phyloP scores from a whole-genome alignment of 2,797 vertebrate species.

The Cercopithecus diana region DNA sequence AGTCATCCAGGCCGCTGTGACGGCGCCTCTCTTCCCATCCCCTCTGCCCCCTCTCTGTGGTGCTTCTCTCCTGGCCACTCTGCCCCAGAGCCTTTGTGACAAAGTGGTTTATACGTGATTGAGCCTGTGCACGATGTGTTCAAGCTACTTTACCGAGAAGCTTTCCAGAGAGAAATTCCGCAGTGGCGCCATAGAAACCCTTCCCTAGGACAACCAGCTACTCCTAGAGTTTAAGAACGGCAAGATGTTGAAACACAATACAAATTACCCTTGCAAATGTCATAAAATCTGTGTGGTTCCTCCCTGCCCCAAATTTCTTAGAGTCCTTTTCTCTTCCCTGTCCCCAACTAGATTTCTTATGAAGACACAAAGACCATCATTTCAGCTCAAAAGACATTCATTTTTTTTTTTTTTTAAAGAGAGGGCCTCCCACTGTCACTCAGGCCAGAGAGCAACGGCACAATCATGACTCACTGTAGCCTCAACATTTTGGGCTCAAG shows the following conservation, averaged over 20 bases:
- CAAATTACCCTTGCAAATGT: neutral
- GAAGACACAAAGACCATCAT: neutral
- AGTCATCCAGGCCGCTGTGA: neutral
- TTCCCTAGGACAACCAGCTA: neutral
- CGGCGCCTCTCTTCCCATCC: accelerated
- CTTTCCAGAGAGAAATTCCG: neutral
- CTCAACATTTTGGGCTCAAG: neutral
- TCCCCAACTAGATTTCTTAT: no score
- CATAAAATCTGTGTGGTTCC: neutral
- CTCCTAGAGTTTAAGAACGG: no score
- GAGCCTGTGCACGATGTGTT: neutral
- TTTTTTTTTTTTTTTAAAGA: neutral
- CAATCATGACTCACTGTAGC: neutral
- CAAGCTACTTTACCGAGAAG: neutral
- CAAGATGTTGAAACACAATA: neutral
- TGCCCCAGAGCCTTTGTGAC: neutral
- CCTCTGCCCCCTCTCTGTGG: neutral
- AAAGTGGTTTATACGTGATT: neutral
- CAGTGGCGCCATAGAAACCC: neutral
- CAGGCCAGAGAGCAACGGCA: neutral
- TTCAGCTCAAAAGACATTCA: neutral
- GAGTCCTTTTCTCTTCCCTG: neutral
- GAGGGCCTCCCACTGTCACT: neutral
- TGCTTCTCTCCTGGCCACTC: neutral
- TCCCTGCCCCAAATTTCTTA: accelerated